These are phyloP conservation scores for Myotis brandtii DNA, from an alignment of 2,113 vertebrate species.

Conservation along the genomic window DNA sequence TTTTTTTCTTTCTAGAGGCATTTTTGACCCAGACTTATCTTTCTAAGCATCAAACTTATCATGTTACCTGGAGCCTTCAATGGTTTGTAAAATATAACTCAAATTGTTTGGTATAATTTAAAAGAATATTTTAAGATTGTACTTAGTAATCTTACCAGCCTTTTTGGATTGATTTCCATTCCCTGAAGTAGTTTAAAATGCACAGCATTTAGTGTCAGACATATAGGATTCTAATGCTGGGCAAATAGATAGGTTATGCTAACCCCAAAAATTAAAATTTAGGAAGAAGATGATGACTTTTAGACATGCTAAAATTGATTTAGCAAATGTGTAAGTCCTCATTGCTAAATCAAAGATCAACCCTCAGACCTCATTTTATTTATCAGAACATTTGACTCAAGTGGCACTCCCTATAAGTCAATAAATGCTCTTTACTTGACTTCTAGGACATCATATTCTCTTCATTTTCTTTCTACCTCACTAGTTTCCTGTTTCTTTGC, in stretches of 20 bases:
- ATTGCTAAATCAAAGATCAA: not conserved
- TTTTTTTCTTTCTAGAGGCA: slow-evolving; percentile 16
- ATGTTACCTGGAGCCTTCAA: not conserved
- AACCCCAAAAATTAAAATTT: slow-evolving; percentile 2
- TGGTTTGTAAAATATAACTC: slow-evolving; percentile 3
- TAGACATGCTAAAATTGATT: not conserved
- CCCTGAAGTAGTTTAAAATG: slow-evolving; percentile 10
- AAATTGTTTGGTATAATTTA: slow-evolving; percentile 31
- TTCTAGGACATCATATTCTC: not conserved
- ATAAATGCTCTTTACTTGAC: not conserved
- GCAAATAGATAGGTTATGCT: not conserved
- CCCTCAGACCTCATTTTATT: not conserved
- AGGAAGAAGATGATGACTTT: not conserved
- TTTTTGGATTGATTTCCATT: not conserved
- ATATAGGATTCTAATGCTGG: not conserved
- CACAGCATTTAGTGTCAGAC: not conserved
- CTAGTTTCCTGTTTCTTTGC: not conserved
- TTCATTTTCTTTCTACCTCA: not conserved
- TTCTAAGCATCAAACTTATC: slow-evolving; percentile 6
- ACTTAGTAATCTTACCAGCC: not conserved
- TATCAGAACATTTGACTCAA: not conserved
- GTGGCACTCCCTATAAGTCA: not conserved
- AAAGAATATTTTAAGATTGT: slow-evolving; percentile 29
- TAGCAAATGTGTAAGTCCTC: not conserved
- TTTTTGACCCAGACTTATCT: not conserved